Evolutionary conservation across 2,113 vertebrate genomes (phyloP).

Genomic region (Cyprinodon variegatus): DNA sequence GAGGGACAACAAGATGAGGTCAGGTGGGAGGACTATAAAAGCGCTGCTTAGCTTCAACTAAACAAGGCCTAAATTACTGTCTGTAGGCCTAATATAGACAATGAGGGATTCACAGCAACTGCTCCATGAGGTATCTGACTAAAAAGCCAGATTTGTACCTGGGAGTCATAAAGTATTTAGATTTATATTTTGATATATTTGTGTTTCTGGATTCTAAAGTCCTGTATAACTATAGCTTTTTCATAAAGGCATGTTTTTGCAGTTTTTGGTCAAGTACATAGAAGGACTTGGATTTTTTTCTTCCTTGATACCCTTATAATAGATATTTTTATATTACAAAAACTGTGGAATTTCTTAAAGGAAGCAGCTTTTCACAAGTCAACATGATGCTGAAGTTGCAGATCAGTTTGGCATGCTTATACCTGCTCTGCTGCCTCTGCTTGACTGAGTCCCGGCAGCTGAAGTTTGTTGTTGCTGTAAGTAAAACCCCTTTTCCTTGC

Average conservation of each 20-base stretch:
- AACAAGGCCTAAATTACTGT: slow-evolving; percentile 49
- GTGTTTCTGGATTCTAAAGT: not conserved
- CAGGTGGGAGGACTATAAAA: slow-evolving; percentile 69
- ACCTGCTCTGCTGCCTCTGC: slow-evolving; percentile 46
- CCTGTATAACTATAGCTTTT: no score
- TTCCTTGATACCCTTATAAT: not conserved
- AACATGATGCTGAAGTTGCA: slow-evolving; percentile 51
- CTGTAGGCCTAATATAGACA: slow-evolving; percentile 21
- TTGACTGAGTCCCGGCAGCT: slow-evolving; percentile 54
- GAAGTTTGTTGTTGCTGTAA: slow-evolving; percentile 74
- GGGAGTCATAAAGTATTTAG: not conserved
- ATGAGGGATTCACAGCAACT: slow-evolving; percentile 36
- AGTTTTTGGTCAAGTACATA: not conserved
- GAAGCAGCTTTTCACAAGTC: not conserved
- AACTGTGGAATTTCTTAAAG: slow-evolving; percentile 15
- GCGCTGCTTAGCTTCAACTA: slow-evolving; percentile 34
- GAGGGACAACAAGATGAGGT: slow-evolving; percentile 35
- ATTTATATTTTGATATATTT: not conserved
- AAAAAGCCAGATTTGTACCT: slow-evolving; percentile 19
- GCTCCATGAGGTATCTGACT: slow-evolving; percentile 14
- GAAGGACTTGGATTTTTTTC: not conserved
- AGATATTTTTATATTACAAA: not conserved
- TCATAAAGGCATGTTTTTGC: not conserved
- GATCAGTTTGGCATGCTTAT: slow-evolving; percentile 39
- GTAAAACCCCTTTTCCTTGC: slow-evolving; percentile 9